Evolutionary conservation across 2,797 vertebrate genomes (phyloP), one percentile per base, ranked within the genome.

Genomic region (Kryptolebias ocellatus): DNA sequence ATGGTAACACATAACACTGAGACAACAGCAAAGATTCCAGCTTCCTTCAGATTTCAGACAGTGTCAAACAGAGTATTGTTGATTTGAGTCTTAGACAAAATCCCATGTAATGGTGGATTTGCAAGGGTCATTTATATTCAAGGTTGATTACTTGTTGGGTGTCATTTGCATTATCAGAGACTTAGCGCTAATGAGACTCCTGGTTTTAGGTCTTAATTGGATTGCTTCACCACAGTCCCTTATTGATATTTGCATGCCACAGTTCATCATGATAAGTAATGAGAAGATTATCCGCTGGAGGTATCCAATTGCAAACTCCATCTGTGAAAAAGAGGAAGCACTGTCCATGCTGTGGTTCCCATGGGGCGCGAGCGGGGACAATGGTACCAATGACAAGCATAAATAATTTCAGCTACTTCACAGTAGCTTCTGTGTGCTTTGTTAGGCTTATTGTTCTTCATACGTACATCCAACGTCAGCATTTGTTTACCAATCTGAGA

Each of bases 201-300:
- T 82, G 86, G 88, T 93, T 92, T 94, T 87, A 85, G 87, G 81
- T 89, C 85, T 92, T 94, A 94, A 94, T 95, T 94, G 92, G 92
- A 92, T 93, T 92, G 90, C 91, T 91, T 93, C 90, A 76, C 89
- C 85, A 89, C 80, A 85, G 92, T 90, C 93, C 91, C 89, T 92
- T 93, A 94, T 94, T 94, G 93, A 94, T 94, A 93, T 92, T 91
- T 92, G 88, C 90, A 92, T 90, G 92, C 90, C 92, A 92, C 78
- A 92, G 92, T 94, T 93, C 93, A 94, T 94, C 92, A 94, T 90
- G 90, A 91, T 93, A 93, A 94, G 92, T 94, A 94, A 94, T 93
- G 91, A 93, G 93, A 90, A 87, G 92, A 92, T 94, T 93, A 94
- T 94, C 92, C 92, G 91, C 89, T 88, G 75, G 88, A 86, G 92